Evolutionary conservation across 2,797 vertebrate genomes (phyloP).

Genomic region (Pseudocheirus occidentalis): DNA sequence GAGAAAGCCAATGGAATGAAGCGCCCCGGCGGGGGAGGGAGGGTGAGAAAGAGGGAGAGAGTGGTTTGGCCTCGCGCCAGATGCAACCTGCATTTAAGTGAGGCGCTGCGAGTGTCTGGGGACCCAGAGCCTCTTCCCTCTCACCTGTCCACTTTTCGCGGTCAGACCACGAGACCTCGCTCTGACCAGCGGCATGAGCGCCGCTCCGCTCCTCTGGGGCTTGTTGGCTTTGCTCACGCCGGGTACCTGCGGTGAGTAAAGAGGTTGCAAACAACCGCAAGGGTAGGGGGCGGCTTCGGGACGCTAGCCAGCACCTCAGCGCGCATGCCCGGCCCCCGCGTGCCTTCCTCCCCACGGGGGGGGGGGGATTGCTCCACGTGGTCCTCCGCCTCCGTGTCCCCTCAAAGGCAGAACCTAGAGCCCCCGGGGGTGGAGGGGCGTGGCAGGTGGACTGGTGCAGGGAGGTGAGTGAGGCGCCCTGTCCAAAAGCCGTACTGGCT

Average conservation of each 20-base stretch:
- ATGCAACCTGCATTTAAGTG: not conserved
- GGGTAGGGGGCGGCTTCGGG: not conserved
- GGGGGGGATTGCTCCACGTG: not conserved
- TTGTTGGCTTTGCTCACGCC: constrained; percentile 61
- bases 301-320: not conserved
- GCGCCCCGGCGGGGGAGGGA: not conserved
- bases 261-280: not conserved
- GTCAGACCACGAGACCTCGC: not conserved
- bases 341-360: not conserved
- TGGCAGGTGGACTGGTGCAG: not conserved
- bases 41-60: not conserved
- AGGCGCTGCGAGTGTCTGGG: no score
- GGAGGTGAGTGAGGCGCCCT: constrained; percentile 37
- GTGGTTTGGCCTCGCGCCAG: not conserved
- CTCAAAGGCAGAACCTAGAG: not conserved
- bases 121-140: not conserved
- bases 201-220: constrained; percentile 25
- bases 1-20: not conserved
- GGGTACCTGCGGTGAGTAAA: constrained; percentile 70
- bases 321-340: not conserved
- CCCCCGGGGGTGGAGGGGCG: rapidly evolving
- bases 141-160: rapidly evolving
- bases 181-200: constrained; percentile 51
- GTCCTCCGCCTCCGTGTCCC: not conserved
- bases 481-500: not conserved